A percentile compares a stretch with the other conserved stretches of the same genome.
These are phyloP conservation scores for Danio tinwini DNA, from an alignment of 2,797 vertebrate genomes.

Conservation along the genomic window DNA sequence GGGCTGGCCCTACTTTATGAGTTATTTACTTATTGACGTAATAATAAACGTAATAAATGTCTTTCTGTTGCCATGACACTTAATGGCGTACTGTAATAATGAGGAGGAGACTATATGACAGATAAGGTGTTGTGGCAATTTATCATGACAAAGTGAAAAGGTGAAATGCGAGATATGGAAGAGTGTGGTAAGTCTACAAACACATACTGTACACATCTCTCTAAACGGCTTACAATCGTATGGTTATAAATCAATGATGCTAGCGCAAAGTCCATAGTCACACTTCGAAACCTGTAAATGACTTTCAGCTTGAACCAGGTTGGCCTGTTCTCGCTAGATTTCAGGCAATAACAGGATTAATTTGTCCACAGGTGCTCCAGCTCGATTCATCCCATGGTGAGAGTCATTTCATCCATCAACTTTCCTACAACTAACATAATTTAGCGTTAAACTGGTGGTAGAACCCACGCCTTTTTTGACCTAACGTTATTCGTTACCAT, in stretches of 20 bases:
- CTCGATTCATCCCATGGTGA: background rate
- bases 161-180: background rate
- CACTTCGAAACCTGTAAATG: background rate
- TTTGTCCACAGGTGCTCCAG: background rate
- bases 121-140: background rate
- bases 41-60: too few species aligned
- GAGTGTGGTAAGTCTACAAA: background rate
- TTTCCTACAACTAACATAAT: too few species aligned
- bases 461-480: too few species aligned
- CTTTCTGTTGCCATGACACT: too few species aligned
- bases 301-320: background rate
- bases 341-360: background rate
- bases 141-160: background rate
- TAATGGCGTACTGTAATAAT: too few species aligned
- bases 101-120: background rate
- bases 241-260: conserved; percentile 32
- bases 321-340: background rate
- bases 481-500: too few species aligned
- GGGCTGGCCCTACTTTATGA: too few species aligned
- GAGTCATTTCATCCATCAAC: background rate
- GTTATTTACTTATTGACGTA: too few species aligned
- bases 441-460: too few species aligned
- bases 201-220: background rate
- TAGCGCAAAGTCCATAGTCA: conserved; percentile 16
- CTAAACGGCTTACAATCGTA: background rate